Evolutionary conservation across 2,888 invertebrate genomes (phyloP).

Genomic region (Yponomeuta malinellus): DNA sequence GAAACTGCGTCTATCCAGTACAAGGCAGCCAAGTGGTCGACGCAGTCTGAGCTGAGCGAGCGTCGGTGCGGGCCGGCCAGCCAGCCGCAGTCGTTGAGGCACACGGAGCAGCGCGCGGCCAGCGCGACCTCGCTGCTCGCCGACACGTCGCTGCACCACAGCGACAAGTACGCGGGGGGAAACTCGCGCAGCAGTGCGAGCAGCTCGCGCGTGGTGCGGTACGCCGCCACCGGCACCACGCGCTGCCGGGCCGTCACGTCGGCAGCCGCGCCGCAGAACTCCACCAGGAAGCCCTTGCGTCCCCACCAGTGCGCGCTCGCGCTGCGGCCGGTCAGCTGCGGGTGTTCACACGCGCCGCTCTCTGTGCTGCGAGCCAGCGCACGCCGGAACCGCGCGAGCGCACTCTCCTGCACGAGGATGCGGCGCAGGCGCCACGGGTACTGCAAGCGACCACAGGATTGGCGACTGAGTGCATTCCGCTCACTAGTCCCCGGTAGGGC

Average conservation of each 20-base stretch:
- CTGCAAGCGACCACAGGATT: constrained; percentile 27
- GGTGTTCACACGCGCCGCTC: neutral
- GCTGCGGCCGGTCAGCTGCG: neutral
- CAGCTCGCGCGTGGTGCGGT: constrained; percentile 47
- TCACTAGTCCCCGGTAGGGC: too few relatives aligned
- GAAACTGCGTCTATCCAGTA: neutral
- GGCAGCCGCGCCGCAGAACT: constrained; percentile 24
- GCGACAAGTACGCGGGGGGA: constrained; percentile 31
- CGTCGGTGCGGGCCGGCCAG: constrained; percentile 35
- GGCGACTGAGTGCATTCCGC: too few relatives aligned
- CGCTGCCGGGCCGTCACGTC: constrained; percentile 5
- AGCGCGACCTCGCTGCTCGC: constrained; percentile 43
- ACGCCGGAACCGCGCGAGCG: constrained; percentile 35
- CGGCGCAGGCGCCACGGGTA: constrained; percentile 38
- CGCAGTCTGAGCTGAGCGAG: constrained; percentile 21
- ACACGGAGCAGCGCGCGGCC: constrained; percentile 29
- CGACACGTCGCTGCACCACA: constrained; percentile 43
- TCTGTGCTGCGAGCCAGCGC: constrained; percentile 21
- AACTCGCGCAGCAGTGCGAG: constrained; percentile 30
- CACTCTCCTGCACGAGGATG: constrained; percentile 45
- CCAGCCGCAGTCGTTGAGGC: constrained; percentile 42
- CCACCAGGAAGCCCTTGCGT: constrained; percentile 28
- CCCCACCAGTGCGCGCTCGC: constrained; percentile 20
- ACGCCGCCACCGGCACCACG: constrained; percentile 35
- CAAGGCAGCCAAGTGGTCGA: constrained; percentile 16